Evolutionary conservation across 37 sponge, comb jelly and placozoan genomes (phyloP), one percentile per base, ranked within the genome.

Genomic region (Beroe forskalii): DNA sequence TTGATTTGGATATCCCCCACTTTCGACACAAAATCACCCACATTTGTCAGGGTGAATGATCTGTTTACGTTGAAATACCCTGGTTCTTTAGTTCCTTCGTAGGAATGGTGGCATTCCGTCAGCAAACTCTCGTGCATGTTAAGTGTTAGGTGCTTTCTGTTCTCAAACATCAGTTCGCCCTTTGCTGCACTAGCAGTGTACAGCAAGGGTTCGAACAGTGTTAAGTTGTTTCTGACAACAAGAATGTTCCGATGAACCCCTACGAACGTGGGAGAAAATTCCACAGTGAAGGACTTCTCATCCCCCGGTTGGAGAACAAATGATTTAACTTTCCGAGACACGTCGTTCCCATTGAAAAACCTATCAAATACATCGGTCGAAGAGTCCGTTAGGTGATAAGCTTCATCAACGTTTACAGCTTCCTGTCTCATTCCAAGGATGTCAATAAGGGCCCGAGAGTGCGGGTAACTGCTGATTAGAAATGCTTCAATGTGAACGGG

Each of bases 361-460:
- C 40, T 44, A 44, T 80, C 55, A 32, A 80, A n/a, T 1, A 80
- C 28, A 25, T 44, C 86, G 3, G 30, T 44, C 0, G 55, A 41
- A 17, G 44, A 20, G 27, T 80, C 86, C n/a, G 28, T 20, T 4
- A 80, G 30, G 55, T 22, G 35, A 27, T 44, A 80, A 40, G 86
- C 86, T 4, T 35, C 55, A 42, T 80, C 86, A 23, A 80, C 55
- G 30, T 80, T 43, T 0, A 80, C 55, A 8, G 55, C 86, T 44
- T 80, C 86, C 22, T 80, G 44, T 25, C 86, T 40, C 86, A 80
- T 80, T 25, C 86, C 86, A 43, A 80, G 55, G 55, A 80, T 80
- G 48, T 80, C 86, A n/a, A 80, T 80, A 43, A 80, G 55, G 9
- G 86, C 86, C 40, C 86, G 44, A 17, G 86, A 80, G 86, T 80